These are phyloP conservation scores for Empis stercorea DNA, from an alignment of 2,888 invertebrate species.

Conservation along the genomic window DNA sequence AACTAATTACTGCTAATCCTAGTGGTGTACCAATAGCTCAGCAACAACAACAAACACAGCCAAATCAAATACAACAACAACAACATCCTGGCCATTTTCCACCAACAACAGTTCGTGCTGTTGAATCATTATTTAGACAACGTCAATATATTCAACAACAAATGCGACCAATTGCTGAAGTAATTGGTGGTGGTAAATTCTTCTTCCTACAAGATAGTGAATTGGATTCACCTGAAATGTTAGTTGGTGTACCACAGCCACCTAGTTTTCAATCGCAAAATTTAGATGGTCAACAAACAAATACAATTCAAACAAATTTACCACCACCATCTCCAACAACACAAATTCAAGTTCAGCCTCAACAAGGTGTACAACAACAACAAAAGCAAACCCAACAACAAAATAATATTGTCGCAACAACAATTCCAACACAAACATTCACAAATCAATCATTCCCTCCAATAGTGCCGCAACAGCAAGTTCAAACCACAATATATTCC, in stretches of 20 bases:
- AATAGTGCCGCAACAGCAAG: constrained; percentile 16
- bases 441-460: constrained; percentile 68
- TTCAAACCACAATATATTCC: neutral
- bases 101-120: constrained; percentile 46
- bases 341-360: constrained; percentile 8
- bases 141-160: constrained; percentile 45
- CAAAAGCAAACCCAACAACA: constrained; percentile 16
- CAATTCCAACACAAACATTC: constrained; percentile 72
- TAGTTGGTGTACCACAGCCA: constrained; percentile 30
- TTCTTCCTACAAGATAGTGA: constrained; percentile 85
- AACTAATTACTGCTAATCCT: constrained; percentile 7
- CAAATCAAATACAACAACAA: constrained; percentile 11
- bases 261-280: constrained; percentile 8
- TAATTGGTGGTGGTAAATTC: constrained; percentile 64
- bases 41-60: constrained; percentile 16
- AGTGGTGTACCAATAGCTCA: constrained; percentile 13
- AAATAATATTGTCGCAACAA: constrained; percentile 24
- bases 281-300: constrained; percentile 1
- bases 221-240: constrained; percentile 55
- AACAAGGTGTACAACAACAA: constrained; percentile 10
- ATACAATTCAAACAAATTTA: constrained; percentile 4
- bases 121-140: constrained; percentile 49
- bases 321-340: constrained; percentile 12
- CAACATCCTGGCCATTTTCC: constrained; percentile 29
- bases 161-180: constrained; percentile 55